Conservation (phyloP, 2,797 vertebrate genomes). For the Menidia menidia region DNA sequence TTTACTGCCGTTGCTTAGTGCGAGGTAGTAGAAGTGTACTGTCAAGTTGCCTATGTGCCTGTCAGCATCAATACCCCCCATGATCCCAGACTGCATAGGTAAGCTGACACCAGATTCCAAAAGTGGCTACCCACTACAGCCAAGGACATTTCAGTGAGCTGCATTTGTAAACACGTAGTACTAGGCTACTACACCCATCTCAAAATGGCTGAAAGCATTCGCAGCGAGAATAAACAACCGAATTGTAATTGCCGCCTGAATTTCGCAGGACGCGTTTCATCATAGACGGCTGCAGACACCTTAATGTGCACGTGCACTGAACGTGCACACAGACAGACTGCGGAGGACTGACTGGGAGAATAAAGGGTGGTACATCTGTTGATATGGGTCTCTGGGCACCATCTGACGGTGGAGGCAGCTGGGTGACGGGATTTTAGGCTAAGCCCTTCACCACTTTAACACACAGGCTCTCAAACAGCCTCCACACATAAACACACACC, state of each 20-base stretch:
- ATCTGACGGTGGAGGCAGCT: constrained; percentile 75
- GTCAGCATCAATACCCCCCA: constrained; percentile 44
- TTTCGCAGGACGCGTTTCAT: background rate
- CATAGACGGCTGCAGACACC: constrained; percentile 11
- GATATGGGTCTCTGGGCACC: constrained; percentile 72
- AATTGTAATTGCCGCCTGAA: background rate
- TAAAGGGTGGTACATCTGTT: constrained; percentile 71
- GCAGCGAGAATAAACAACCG: constrained; percentile 1
- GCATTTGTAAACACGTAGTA: constrained; percentile 78
- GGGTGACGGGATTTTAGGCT: constrained; percentile 74
- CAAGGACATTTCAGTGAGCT: constrained; percentile 76
- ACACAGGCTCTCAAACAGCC: constrained; percentile 48
- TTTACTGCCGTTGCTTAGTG: constrained; percentile 20
- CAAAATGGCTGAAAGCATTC: constrained; percentile 48
- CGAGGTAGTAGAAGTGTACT: constrained; percentile 23
- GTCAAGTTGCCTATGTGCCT: constrained; percentile 50
- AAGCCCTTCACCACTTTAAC: constrained; percentile 60
- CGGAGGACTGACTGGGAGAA: constrained; percentile 27
- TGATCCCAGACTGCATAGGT: constrained; percentile 75
- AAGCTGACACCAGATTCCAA: constrained; percentile 82
- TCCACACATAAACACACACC: constrained; percentile 37
- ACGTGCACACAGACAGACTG: constrained; percentile 24
- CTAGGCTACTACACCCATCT: constrained; percentile 43
- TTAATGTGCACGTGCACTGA: constrained; percentile 3
- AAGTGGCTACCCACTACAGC: constrained; percentile 71